Evolutionary conservation across 35 echinoderm and acorn worm genomes (phyloP), one percentile per base, ranked within the genome.

Genomic region (Ophiothrix spiculata): DNA sequence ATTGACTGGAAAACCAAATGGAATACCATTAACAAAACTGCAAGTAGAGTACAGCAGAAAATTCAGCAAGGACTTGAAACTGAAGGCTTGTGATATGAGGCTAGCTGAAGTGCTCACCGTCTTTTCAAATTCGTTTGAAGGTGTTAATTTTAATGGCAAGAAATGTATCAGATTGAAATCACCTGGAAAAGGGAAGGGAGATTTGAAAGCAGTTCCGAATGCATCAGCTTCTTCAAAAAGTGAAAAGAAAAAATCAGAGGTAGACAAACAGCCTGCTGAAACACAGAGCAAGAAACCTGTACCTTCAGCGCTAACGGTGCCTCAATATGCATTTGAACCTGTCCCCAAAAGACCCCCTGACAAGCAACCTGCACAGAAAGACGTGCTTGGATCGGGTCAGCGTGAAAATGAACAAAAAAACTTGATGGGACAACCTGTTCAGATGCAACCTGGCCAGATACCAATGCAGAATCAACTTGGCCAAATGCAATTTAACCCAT

Each of bases 241-340:
- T 12, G 29, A 69, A 28, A 69, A 69, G 2, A n/a, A n/a, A n/a
- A n/a, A n/a, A n/a, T 49, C 42, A 49, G 19, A 49, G 42, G 6
- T 19, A 49, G 19, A 49, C 42, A 6, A 69, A 25, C 6, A 69
- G 60, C 60, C 17, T 25, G 60, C 10, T 25, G 29, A n/a, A 15
- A 28, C 3, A 12, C 60, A 69, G 29, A 25, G 25, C 3, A 69
- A 69, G 23, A 69, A 69, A 28, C 3, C 60, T 25, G 25, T 28
- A 2, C 60, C 60, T 69, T 15, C 23, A 69, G 60, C 60, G 29
- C 4, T 69, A n/a, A 69, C 60, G 17, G 60, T 69, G 17, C 60
- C 60, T 25, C 60, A 69, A 28, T 69, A 69, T 69, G 60, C 23
- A 69, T 69, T 69, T 69, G 60, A 69, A 69, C 60, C 60, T 69